Conservation (phyloP, 2,888 invertebrate genomes). For the Cyclophora albipunctata region DNA sequence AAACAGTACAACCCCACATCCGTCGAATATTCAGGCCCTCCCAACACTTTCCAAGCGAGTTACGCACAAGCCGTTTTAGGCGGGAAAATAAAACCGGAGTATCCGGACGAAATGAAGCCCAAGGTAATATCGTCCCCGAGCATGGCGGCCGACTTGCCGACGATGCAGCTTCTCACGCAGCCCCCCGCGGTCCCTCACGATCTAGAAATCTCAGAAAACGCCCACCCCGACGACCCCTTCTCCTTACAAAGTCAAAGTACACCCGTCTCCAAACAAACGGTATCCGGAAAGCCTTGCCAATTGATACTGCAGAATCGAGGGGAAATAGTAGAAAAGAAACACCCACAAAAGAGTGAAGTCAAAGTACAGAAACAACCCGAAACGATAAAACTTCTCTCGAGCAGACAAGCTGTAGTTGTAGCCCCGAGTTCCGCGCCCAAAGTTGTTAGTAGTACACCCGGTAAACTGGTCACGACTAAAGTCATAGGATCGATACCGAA, state of each 20-base stretch:
- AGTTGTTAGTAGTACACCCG: conserved; percentile 39
- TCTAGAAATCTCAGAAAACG: conserved; percentile 40
- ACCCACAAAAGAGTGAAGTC: conserved; percentile 57
- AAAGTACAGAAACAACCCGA: conserved; percentile 63
- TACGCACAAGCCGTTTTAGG: conserved; percentile 63
- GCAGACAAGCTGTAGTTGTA: conserved; percentile 52
- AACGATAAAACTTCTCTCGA: conserved; percentile 57
- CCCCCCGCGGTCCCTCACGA: conserved; percentile 56
- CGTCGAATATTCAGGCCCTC: conserved; percentile 53
- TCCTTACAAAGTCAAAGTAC: conserved; percentile 46
- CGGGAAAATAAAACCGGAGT: conserved; percentile 50
- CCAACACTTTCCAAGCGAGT: conserved; percentile 64
- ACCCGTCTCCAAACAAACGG: conserved; percentile 36
- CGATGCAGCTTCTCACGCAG: conserved; percentile 57
- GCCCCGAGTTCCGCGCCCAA: conserved; percentile 53
- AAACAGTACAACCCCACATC: conserved; percentile 46
- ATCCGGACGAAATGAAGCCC: conserved; percentile 48
- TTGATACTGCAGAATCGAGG: conserved; percentile 58
- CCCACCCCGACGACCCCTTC: conserved; percentile 48
- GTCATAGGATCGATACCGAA: conserved; percentile 58
- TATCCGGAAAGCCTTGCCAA: conserved; percentile 54
- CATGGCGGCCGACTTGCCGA: conserved; percentile 52
- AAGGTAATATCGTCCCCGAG: conserved; percentile 49
- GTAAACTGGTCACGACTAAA: conserved; percentile 63
- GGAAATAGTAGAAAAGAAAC: conserved; percentile 45